Conservation (phyloP, 1,140 invertebrate genomes). For the Drosophila repletoides region DNA sequence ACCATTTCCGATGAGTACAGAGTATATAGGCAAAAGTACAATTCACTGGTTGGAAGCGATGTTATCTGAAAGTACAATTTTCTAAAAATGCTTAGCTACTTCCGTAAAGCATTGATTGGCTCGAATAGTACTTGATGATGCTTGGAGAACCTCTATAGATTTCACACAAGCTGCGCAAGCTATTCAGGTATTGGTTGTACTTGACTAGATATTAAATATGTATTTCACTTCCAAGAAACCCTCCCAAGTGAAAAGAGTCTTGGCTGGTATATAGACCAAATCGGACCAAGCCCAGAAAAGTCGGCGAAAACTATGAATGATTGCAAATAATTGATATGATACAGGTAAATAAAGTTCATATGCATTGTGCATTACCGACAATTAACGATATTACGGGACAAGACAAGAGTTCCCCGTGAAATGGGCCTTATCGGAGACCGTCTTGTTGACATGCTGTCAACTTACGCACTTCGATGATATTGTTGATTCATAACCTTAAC, state of each 20-base stretch:
- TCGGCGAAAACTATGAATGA: not conserved
- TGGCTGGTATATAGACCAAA: no score
- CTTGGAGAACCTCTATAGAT: no score
- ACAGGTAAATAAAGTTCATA: slow-evolving; percentile 3
- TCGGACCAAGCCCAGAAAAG: not conserved
- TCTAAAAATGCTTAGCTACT: not conserved
- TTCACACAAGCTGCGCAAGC: no score
- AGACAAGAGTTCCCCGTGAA: slow-evolving; percentile 11
- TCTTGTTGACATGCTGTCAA: slow-evolving; percentile 51
- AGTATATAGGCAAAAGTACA: no score
- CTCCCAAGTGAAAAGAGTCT: no score
- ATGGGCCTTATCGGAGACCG: slow-evolving; percentile 18
- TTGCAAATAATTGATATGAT: slow-evolving; percentile 10
- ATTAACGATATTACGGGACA: not conserved
- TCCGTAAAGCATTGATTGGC: not conserved
- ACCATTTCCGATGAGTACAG: no score
- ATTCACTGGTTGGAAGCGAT: no score
- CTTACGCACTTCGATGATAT: slow-evolving; percentile 38
- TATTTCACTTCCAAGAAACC: not conserved
- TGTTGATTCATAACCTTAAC: slow-evolving; percentile 17
- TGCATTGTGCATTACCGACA: slow-evolving; percentile 6
- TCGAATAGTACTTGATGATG: no score
- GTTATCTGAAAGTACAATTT: no score
- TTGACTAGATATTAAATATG: not conserved
- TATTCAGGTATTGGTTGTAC: no score